Evolutionary conservation across 2,113 vertebrate genomes (phyloP).

Genomic region (Carassius auratus): DNA sequence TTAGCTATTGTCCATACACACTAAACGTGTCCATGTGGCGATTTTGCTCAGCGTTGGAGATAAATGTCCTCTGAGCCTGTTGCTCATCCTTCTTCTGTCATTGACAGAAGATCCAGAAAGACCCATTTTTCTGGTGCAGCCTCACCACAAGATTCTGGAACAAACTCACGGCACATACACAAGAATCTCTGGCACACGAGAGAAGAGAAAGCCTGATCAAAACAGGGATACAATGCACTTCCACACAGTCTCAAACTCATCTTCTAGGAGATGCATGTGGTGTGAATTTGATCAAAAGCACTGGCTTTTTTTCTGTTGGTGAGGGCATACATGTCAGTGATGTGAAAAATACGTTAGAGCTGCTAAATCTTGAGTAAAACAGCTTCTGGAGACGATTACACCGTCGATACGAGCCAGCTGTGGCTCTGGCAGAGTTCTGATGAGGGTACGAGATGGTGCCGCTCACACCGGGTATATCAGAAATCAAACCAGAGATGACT

Average conservation of each 20-base stretch:
- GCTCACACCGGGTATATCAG: conserved; percentile 19
- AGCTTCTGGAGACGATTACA: conserved; percentile 78
- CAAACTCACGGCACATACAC: conserved; percentile 36
- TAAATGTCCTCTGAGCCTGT: conserved; percentile 62
- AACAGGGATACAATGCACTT: conserved; percentile 67
- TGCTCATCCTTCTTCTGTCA: conserved; percentile 70
- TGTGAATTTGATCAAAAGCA: conserved; percentile 82
- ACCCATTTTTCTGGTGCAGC: not conserved
- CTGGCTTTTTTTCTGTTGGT: conserved; percentile 51
- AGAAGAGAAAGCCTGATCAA: conserved; percentile 66
- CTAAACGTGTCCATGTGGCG: conserved; percentile 48
- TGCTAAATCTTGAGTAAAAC: conserved; percentile 76
- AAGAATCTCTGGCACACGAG: conserved; percentile 58
- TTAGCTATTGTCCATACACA: conserved; percentile 40
- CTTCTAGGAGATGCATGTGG: conserved; percentile 79
- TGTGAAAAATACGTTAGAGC: conserved; percentile 79
- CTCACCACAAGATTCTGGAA: conserved; percentile 62
- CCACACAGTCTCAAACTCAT: conserved; percentile 58
- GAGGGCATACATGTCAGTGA: conserved; percentile 70
- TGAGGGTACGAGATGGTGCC: conserved; percentile 5
- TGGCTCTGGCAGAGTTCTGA: conserved; percentile 55
- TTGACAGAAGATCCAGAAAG: conserved; percentile 60
- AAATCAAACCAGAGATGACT: conserved; percentile 17
- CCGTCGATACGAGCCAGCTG: conserved; percentile 76
- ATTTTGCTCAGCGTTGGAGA: conserved; percentile 36